Evolutionary conservation across 92 coral and sea anemone species (phyloP), one percentile per base, ranked within the genome.

Genomic region (Porites evermanni): DNA sequence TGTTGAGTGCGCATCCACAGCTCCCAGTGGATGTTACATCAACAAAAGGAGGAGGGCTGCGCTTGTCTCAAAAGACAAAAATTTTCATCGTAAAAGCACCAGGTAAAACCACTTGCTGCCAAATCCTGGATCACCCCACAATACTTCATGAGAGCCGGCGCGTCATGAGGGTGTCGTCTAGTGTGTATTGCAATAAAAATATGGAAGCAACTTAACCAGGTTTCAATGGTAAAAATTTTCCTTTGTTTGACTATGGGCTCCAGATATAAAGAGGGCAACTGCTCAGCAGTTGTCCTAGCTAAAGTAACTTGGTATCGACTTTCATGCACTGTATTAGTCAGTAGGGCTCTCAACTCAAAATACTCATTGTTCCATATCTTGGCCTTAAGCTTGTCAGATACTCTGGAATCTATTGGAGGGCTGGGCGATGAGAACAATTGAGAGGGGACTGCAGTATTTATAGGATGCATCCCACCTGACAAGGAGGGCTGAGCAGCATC

Each of bases 171-270:
- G 32, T 21, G 81, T 24, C 64, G 80, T 24, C 83, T 64, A 66
- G 79, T 74, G 29, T 90, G 86, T 23, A 72, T 24, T 24, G 26
- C 26, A 24, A 24, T 24, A 24, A 24, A 24, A 54, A 56, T 16
- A 56, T 77, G 91, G 59, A 90, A 90, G 67, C 83, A 54, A 74
- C 56, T 63, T 14, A 63, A 18, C 93, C 93, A 90, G 54, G 66
- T 8, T 44, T 86, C 93, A 58, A 87, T 91, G 50, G 64, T 61
- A 47, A 63, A 60, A 24, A 16, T 66, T 61, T 69, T 78, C 38
- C 86, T 86, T 6, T 90, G 29, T 51, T 81, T 85, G 21, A 54
- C 19, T 53, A 85, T 73, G 5, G 90, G 86, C 59, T 86, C 87
- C 24, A 90, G 26, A 68, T 64, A 71, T 52, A 86, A 59, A 18